Percentiles rank a stretch among this genome's conserved stretches.
These are phyloP conservation scores for Sussaba pulchella DNA, from an alignment of 2,888 invertebrate genomes.

Conservation along the genomic window DNA sequence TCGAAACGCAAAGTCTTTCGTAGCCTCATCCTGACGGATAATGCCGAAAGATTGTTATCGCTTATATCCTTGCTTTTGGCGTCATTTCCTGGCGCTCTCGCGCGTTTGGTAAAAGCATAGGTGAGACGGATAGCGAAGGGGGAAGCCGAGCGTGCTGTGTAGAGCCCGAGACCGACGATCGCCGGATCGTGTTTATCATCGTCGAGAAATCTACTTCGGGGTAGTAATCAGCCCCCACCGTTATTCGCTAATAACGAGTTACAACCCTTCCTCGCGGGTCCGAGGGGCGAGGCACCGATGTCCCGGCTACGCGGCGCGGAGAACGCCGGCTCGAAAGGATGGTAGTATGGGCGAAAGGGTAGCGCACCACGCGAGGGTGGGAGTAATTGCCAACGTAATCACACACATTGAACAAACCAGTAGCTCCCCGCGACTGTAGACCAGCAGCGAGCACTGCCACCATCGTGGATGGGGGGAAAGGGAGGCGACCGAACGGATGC, in stretches of 20 bases:
- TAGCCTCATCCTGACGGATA: conserved; percentile 49
- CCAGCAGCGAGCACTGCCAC: conserved; percentile 36
- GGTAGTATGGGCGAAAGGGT: conserved; percentile 58
- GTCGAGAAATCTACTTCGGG: conserved; percentile 78
- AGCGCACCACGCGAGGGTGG: conserved; percentile 72
- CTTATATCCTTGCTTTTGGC: conserved; percentile 50
- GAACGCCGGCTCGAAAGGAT: conserved; percentile 65
- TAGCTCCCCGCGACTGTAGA: conserved; percentile 56
- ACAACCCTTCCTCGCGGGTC: conserved; percentile 77
- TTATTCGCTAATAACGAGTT: conserved; percentile 81
- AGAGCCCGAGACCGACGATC: conserved; percentile 71
- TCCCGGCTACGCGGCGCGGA: conserved; percentile 36
- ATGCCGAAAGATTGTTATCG: conserved; percentile 53
- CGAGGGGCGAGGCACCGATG: conserved; percentile 67
- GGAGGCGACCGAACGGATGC: conserved; percentile 28
- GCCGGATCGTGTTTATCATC: conserved; percentile 80
- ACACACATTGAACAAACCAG: conserved; percentile 80
- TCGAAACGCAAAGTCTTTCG: conserved; percentile 35
- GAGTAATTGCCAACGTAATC: conserved; percentile 83
- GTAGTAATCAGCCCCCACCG: conserved; percentile 79
- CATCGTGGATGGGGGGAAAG: conserved; percentile 8
- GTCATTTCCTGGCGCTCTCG: conserved; percentile 38
- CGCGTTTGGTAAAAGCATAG: conserved; percentile 34
- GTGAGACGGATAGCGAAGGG: conserved; percentile 50
- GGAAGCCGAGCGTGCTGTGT: conserved; percentile 42